Percentiles rank a stretch among this genome's conserved stretches.
Evolutionary conservation across 2,113 vertebrate genomes (phyloP).

Genomic region (Silurus asotus): DNA sequence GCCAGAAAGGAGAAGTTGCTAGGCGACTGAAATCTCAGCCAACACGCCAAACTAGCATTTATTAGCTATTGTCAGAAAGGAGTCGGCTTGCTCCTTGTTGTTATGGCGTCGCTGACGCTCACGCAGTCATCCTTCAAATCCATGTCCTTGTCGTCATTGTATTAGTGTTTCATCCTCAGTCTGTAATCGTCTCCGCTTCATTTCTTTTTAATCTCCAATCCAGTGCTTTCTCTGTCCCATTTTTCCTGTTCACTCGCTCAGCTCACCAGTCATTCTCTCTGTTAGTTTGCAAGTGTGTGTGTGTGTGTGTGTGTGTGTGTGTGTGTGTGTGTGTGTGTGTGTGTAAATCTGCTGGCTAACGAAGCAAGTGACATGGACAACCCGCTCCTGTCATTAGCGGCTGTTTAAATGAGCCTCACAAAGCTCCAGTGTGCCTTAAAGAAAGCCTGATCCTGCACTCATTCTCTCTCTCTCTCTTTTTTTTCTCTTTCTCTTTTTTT

Average conservation of each 20-base stretch:
- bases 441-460: background rate
- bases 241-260: background rate
- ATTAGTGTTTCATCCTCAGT: background rate
- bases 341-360: conserved; percentile 37
- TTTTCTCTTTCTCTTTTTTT: background rate
- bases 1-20: background rate
- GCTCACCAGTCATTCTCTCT: conserved; percentile 4
- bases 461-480: background rate
- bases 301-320: conserved; percentile 26
- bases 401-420: conserved; percentile 38
- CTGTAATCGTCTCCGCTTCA: background rate
- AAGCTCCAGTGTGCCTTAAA: conserved; percentile 4
- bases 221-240: background rate
- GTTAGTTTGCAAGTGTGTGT: background rate
- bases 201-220: background rate
- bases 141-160: background rate
- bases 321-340: background rate
- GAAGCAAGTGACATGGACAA: conserved; percentile 45
- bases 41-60: background rate
- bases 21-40: background rate
- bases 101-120: background rate
- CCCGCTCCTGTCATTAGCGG: conserved; percentile 41
- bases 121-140: background rate
- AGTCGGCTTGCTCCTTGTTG: background rate
- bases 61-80: background rate